Evolutionary conservation across 2,113 vertebrate species (phyloP).

Genomic region (Ammospiza caudacuta): DNA sequence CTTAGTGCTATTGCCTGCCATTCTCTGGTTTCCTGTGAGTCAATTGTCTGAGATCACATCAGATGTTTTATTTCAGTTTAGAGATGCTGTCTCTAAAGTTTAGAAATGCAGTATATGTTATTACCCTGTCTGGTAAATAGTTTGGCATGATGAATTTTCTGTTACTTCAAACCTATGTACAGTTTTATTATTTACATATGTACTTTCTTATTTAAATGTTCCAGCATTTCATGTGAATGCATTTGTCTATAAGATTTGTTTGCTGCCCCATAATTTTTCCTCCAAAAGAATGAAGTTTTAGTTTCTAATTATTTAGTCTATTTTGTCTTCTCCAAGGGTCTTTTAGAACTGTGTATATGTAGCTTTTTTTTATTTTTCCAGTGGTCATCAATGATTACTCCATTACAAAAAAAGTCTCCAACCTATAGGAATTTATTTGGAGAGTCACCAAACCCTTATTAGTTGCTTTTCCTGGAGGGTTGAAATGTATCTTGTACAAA

Average conservation of each 20-base stretch:
- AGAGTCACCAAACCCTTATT: background rate
- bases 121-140: constrained; percentile 10
- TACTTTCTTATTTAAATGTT: background rate
- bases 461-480: background rate
- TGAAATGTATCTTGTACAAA: background rate
- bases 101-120: background rate
- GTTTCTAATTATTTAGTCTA: background rate
- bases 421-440: background rate
- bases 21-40: constrained; percentile 42
- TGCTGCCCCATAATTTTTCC: background rate
- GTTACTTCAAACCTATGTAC: background rate
- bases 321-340: background rate
- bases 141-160: constrained; percentile 28
- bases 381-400: background rate
- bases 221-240: background rate
- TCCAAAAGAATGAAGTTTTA: background rate
- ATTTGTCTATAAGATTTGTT: background rate
- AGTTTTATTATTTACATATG: constrained; percentile 24
- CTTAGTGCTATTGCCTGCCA: background rate
- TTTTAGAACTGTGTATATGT: background rate
- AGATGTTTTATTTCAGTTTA: constrained; percentile 52
- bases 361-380: constrained; percentile 20
- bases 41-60: constrained; percentile 37
- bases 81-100: constrained; percentile 40
- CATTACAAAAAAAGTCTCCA: background rate